Evolutionary conservation across 2,888 invertebrate genomes (phyloP).

Genomic region (Trachelus tabidus): DNA sequence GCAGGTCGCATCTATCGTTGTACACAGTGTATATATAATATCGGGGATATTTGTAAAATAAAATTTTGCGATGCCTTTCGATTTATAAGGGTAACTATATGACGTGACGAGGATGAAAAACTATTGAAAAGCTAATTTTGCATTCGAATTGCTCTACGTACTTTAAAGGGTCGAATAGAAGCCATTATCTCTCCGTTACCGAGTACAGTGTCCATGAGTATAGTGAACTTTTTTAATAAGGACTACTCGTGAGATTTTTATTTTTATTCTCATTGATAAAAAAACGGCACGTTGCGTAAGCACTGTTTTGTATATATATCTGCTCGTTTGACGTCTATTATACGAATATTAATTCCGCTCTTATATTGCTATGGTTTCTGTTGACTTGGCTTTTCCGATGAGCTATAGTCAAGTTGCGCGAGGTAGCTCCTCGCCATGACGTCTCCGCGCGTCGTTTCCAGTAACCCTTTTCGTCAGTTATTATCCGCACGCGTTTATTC

Average conservation of each 20-base stretch:
- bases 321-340: neutral
- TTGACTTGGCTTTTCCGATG: neutral
- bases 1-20: neutral
- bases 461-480: constrained; percentile 49
- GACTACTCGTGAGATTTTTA: neutral
- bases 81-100: neutral
- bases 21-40: no score
- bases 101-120: neutral
- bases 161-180: neutral
- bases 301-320: neutral
- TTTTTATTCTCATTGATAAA: neutral
- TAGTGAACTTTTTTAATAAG: neutral
- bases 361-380: neutral
- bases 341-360: neutral
- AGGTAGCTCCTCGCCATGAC: neutral
- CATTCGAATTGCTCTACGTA: neutral
- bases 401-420: neutral
- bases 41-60: no score
- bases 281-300: neutral
- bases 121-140: neutral
- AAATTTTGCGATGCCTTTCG: no score
- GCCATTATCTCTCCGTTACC: neutral
- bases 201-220: neutral
- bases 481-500: constrained; percentile 50
- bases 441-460: constrained; percentile 6